A percentile compares a stretch with the other conserved stretches of the same genome.
These are phyloP conservation scores for Bufotes viridis DNA, from an alignment of 2,797 vertebrate genomes.

Conservation along the genomic window DNA sequence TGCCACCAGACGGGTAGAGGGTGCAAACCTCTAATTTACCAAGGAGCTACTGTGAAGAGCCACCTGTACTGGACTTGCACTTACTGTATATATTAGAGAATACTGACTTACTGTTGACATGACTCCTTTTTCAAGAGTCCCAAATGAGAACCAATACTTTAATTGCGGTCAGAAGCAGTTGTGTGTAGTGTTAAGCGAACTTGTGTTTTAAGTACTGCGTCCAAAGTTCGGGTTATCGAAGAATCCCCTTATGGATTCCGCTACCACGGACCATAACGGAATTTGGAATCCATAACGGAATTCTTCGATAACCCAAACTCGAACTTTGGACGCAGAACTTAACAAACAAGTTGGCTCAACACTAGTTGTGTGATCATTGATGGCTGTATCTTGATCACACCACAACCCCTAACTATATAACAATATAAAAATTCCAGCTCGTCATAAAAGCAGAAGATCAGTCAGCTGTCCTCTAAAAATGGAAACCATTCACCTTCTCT, in stretches of 20 bases:
- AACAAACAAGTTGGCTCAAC: no score
- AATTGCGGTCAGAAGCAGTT: background rate
- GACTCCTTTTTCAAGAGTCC: background rate
- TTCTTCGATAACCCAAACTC: no score
- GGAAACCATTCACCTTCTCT: background rate
- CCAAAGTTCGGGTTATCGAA: no score
- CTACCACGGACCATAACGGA: no score
- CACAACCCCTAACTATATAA: background rate
- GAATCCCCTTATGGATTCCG: no score
- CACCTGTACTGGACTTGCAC: background rate
- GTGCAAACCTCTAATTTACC: background rate
- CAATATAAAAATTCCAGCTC: background rate
- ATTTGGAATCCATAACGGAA: no score
- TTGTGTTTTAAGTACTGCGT: no score
- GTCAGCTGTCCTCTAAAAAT: background rate
- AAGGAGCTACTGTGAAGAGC: background rate
- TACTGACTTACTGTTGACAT: background rate
- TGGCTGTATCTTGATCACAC: background rate
- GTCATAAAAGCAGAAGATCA: background rate
- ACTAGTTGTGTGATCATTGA: background rate
- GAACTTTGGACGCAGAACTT: no score
- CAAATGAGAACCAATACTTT: background rate
- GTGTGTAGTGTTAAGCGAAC: no score
- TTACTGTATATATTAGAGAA: no score
- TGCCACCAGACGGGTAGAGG: background rate